A percentile compares a stretch with the other conserved stretches of the same genome.
phyloP scores from a whole-genome alignment of 2,888 invertebrate species.

The Sinelater perroti region DNA sequence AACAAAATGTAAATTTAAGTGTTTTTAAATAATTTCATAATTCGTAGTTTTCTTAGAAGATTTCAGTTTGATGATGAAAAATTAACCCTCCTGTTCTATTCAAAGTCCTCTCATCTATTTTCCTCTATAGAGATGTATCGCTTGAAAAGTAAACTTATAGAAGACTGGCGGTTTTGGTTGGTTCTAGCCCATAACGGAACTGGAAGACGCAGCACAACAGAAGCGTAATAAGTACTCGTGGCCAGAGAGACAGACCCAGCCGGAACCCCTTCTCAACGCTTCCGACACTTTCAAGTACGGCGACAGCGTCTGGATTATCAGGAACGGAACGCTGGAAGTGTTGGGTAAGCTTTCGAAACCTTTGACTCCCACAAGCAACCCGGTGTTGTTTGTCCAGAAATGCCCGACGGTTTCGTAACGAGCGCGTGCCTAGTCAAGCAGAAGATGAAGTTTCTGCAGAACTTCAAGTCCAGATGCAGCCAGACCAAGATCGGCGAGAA shows the following conservation, averaged over 20 bases:
- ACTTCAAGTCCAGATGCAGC: constrained; percentile 58
- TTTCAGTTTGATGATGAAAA: too few relatives aligned
- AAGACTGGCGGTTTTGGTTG: too few relatives aligned
- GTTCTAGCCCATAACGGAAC: constrained; percentile 29
- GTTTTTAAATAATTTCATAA: too few relatives aligned
- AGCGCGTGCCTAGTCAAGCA: constrained; percentile 55
- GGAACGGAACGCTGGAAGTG: constrained; percentile 40
- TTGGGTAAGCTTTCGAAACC: constrained; percentile 44
- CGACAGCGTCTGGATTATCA: constrained; percentile 45
- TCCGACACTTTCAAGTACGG: constrained; percentile 39
- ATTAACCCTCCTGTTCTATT: too few relatives aligned
- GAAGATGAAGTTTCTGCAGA: constrained; percentile 60
- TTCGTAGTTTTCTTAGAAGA: too few relatives aligned
- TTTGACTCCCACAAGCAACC: constrained; percentile 1
- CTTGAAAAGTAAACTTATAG: neutral
- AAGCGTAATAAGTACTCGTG: constrained; percentile 35
- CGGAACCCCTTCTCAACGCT: constrained; percentile 26
- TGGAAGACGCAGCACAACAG: constrained; percentile 32
- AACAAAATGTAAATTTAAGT: too few relatives aligned
- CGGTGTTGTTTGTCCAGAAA: constrained; percentile 44
- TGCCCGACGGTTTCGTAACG: constrained; percentile 54
- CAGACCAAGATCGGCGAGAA: constrained; percentile 54
- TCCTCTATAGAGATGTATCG: too few relatives aligned
- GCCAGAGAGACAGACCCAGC: constrained; percentile 33
- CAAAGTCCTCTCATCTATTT: too few relatives aligned